Evolutionary conservation across 2,113 vertebrate species (phyloP).

Genomic region (Noturus placidus): DNA sequence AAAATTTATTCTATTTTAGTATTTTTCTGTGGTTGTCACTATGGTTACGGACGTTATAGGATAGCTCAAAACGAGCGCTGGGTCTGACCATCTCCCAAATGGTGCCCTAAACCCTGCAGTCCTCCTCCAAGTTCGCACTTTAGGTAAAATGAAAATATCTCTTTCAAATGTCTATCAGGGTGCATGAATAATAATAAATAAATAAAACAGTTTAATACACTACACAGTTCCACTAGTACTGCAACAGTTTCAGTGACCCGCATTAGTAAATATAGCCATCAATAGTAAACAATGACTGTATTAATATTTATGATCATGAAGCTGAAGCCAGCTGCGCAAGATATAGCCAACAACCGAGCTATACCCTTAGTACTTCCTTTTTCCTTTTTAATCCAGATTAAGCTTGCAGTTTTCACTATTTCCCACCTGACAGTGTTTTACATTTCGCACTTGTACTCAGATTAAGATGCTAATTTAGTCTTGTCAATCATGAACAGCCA

Average conservation of each 20-base stretch:
- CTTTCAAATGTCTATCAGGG: not conserved
- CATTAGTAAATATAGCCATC: not conserved
- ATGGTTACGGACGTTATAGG: slow-evolving; percentile 4
- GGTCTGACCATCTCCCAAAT: slow-evolving; percentile 13
- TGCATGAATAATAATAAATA: not conserved
- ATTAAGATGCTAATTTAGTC: not conserved
- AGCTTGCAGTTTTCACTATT: not conserved
- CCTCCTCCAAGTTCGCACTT: not conserved
- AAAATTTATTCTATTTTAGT: slow-evolving; percentile 10
- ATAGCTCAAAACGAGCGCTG: not conserved
- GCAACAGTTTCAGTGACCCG: not conserved
- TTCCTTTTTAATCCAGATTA: not conserved
- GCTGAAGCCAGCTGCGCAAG: not conserved
- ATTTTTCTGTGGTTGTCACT: slow-evolving; percentile 17
- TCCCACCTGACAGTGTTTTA: not conserved
- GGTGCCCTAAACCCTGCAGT: not conserved
- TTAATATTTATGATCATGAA: not conserved
- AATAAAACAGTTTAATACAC: not conserved
- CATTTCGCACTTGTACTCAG: not conserved
- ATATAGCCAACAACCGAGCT: not conserved
- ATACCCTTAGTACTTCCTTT: not conserved
- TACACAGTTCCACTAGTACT: not conserved
- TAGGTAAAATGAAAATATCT: not conserved
- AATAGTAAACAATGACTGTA: not conserved
- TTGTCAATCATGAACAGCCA: not conserved